Evolutionary conservation across 2,888 invertebrate species (phyloP), one percentile per base, ranked within the genome.

Genomic region (Apamea sordens): DNA sequence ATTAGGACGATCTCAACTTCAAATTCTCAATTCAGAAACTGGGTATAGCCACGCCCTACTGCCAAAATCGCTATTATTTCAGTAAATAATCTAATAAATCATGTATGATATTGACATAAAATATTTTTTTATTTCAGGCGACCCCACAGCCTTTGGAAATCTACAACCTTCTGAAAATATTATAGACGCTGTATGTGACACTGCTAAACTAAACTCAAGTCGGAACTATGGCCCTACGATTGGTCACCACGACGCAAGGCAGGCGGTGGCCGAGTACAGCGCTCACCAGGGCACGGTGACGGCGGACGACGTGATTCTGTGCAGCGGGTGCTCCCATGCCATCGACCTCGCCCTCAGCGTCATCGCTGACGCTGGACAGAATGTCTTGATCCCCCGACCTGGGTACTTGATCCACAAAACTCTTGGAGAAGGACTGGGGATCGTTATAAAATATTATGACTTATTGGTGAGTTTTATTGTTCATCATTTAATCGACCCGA

Each of bases 61-160:
- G 44, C 6, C 18, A 44, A n/a, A n/a, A n/a, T 67, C 18, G 10
- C 10, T n/a, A n/a, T 18, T 44, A 2, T 47, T 47, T 21, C 18
- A 10, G 10, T 18, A 10, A 47, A 11, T 68, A 68, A 21, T 21
- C 13, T 28, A 47, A 47, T 32, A 32, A 73, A 36, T 32, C 7
- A 65, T 7, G 1, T 44, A 8, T 18, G 7, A 4, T 47, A 72
- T 10, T 78, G 10, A 78, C 28, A 56, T 36, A 7, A 56, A 47
- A 18, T 28, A 59, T 64, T 18, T 79, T 41, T 73, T 41, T 61
- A 76, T 90, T 92, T 75, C 93, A 99, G 99, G 99, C 90, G 99
- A 99, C 95, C 99, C 99, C 5, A 99, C 99, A 13, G 98, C 98
- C 64, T 99, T 99, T 94, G 99, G 99, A 41, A 99, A 99, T 94